A percentile compares a stretch with the other conserved stretches of the same genome.
Conservation (phyloP, 23 tunicate genomes). For the Pegea sp. region DNA sequence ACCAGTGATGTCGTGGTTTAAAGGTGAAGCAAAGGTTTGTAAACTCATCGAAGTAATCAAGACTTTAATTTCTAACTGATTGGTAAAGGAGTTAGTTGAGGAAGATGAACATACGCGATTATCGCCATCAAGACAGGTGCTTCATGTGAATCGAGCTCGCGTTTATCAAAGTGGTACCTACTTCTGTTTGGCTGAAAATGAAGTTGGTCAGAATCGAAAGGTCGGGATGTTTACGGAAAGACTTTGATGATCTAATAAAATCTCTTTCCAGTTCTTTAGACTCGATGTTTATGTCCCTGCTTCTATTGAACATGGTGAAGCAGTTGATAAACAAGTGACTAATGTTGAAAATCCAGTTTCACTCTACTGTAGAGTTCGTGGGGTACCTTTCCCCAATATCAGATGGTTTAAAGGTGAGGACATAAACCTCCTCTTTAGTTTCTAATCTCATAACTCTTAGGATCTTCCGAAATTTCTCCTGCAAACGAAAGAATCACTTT, state of each 20-base stretch:
- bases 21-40: conserved; percentile 9
- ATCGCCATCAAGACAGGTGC: conserved; percentile 5
- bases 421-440: neutral
- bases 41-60: too few relatives aligned
- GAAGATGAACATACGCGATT: conserved; percentile 22
- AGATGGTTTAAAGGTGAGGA: conserved; percentile 70
- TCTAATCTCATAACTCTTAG: neutral
- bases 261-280: conserved; percentile 19
- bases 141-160: conserved; percentile 34
- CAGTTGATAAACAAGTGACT: conserved; percentile 7
- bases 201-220: conserved; percentile 52
- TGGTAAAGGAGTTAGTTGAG: neutral
- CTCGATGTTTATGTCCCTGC: conserved; percentile 71
- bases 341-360: conserved; percentile 24
- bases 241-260: neutral
- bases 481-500: conserved; percentile 28
- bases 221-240: conserved; percentile 4
- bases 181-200: conserved; percentile 50
- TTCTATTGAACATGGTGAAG: conserved; percentile 27
- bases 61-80: too few relatives aligned
- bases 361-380: conserved; percentile 21
- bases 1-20: conserved; percentile 71
- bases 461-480: neutral
- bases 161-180: conserved; percentile 49
- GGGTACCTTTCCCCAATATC: conserved; percentile 70